A percentile compares a stretch with the other conserved stretches of the same genome.
Conservation (phyloP, 2,888 invertebrate species). For the Schizaphis graminum region DNA sequence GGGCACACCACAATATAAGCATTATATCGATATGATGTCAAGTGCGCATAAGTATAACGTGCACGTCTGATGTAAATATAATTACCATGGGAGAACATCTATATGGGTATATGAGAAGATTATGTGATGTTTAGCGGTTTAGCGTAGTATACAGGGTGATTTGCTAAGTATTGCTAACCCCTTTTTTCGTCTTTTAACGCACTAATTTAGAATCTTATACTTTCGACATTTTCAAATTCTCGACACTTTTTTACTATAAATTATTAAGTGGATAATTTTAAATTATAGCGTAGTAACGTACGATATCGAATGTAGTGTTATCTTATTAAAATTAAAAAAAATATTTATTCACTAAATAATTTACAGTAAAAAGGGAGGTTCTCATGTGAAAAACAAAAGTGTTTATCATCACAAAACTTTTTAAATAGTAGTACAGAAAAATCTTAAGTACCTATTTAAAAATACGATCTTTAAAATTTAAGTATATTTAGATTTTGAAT, state of each 20-base stretch:
- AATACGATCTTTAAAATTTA: too few species aligned
- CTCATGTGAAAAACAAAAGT: too few species aligned
- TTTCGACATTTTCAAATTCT: not conserved
- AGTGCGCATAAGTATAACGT: not conserved
- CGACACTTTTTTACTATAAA: not conserved
- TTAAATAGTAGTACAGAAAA: too few species aligned
- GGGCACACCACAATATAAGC: not conserved
- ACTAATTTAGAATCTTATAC: not conserved
- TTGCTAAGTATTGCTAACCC: rapidly evolving
- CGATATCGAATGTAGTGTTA: too few species aligned
- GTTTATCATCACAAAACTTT: too few species aligned
- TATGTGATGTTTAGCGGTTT: not conserved
- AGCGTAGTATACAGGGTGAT: not conserved
- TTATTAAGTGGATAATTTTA: not conserved
- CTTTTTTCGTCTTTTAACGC: not conserved
- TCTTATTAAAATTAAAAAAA: too few species aligned
- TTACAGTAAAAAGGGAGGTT: too few species aligned
- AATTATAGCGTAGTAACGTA: not conserved
- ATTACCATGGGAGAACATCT: not conserved
- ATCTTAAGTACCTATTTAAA: too few species aligned
- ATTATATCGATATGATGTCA: not conserved
- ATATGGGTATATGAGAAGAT: not conserved
- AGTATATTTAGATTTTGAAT: not conserved
- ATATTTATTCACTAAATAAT: too few species aligned
- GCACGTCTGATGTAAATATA: not conserved